Evolutionary conservation across 2,797 vertebrate species (phyloP), one percentile per base, ranked within the genome.

Genomic region (Naso thynnoides): DNA sequence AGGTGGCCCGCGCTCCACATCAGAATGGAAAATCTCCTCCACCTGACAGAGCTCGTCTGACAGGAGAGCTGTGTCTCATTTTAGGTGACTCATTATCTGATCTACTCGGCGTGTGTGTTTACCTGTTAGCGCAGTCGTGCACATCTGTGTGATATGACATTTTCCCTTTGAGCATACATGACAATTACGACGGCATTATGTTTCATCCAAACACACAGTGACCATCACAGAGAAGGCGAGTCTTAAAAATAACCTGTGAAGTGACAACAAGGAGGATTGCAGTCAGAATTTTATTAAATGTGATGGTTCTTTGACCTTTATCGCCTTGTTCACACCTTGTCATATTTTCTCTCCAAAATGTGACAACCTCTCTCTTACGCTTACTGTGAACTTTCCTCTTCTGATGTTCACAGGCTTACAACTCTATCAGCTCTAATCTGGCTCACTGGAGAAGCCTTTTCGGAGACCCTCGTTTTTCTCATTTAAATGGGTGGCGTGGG

Each of bases 31-130:
- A 83, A 79, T 80, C 63, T 74, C 78, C 73, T 81, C 58, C 83
- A 88, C 82, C 89, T 89, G 91, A 87, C 88, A 87, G 77, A 81
- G 71, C 83, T 76, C 19, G 41, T 90, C 77, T 86, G 83, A 89
- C 82, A 87, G 73, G 70, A 79, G 85, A 85, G 69, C 79, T 65
- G 83, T 58, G 61, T 79, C 82, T 89, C 70, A 86, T 91, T 89
- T 84, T 78, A 80, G 64, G 83, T 83, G 85, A 85, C 75, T 91
- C 85, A 91, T 90, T 86, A 85, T 79, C 76, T 76, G 63, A 60
- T 81, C 65, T 64, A 31, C 64, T 50, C 31, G 19, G 45, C 66
- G 68, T 42, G 57, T 8, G 38, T 67, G 57, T 73, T 57, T 76
- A 36, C 69, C 27, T 76, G 29, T 69, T 50, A 72, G 48, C 36